A percentile compares a stretch with the other conserved stretches of the same genome.
phyloP scores from a whole-genome alignment of 2,888 invertebrate genomes.

The Drosophila austrosaltans region DNA sequence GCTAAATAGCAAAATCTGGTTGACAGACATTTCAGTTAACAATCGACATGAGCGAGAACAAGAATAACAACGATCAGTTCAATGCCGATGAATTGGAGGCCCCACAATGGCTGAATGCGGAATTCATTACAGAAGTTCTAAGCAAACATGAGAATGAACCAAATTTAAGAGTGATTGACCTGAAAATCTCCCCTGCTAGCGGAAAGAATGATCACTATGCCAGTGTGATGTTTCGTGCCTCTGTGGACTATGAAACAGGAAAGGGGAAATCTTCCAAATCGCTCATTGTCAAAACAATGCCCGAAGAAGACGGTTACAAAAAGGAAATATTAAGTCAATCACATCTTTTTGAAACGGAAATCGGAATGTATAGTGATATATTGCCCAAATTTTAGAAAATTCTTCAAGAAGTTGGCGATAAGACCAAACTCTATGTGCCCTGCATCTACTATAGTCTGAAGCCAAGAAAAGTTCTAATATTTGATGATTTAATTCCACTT shows the following conservation, averaged over 20 bases:
- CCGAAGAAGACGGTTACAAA: slow-evolving; percentile 65
- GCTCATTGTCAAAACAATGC: slow-evolving; percentile 74
- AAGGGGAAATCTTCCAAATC: too few relatives aligned
- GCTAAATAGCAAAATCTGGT: too few relatives aligned
- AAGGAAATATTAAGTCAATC: slow-evolving; percentile 60
- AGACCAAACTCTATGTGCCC: slow-evolving; percentile 40
- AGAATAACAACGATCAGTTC: slow-evolving; percentile 29
- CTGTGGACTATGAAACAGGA: too few relatives aligned
- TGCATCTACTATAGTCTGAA: slow-evolving; percentile 55
- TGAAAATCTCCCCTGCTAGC: slow-evolving; percentile 47
- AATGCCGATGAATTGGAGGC: slow-evolving; percentile 63
- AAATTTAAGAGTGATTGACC: slow-evolving; percentile 44
- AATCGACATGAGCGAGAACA: slow-evolving; percentile 31
- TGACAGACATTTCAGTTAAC: background rate
- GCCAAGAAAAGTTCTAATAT: slow-evolving; percentile 56
- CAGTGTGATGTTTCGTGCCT: slow-evolving; percentile 48
- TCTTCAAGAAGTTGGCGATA: slow-evolving; percentile 59
- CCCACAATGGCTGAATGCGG: slow-evolving; percentile 62
- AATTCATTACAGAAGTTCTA: slow-evolving; percentile 61
- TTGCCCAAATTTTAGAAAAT: slow-evolving; percentile 70
- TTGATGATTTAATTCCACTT: slow-evolving; percentile 66
- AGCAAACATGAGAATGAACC: slow-evolving; percentile 40
- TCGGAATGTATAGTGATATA: slow-evolving; percentile 70
- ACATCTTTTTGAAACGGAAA: slow-evolving; percentile 70
- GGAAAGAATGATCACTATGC: slow-evolving; percentile 29